These are phyloP conservation scores for Streblospio benedicti DNA, from an alignment of 1,140 invertebrate species.

Conservation along the genomic window DNA sequence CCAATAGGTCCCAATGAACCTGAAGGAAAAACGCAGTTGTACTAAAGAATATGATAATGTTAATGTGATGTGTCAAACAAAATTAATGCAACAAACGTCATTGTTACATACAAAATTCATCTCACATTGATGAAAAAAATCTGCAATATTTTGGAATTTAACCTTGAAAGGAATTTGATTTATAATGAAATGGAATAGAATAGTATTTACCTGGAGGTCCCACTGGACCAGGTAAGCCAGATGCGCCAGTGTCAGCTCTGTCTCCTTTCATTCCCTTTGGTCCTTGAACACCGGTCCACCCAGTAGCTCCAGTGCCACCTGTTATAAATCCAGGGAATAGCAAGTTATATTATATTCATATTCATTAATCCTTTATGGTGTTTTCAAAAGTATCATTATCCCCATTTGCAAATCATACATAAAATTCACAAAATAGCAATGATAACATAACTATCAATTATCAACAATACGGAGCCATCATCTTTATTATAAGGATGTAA, in stretches of 20 bases:
- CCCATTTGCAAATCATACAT: background rate
- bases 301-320: conserved; percentile 4
- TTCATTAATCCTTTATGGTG: background rate
- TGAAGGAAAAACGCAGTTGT: no score
- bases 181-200: no score
- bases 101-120: no score
- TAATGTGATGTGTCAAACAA: no score
- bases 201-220: conserved; percentile 11
- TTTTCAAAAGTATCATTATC: background rate
- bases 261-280: background rate
- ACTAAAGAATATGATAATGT: no score
- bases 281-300: conserved; percentile 3
- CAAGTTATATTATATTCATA: background rate
- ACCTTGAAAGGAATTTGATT: no score
- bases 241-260: conserved; percentile 5
- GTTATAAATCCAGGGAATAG: background rate
- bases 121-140: no score
- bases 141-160: no score
- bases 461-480: background rate
- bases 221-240: conserved; percentile 4
- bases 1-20: conserved; percentile 9
- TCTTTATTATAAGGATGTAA: background rate
- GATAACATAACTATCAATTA: background rate
- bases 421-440: background rate
- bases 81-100: no score